These are phyloP conservation scores for Cyclura pinguis DNA, from an alignment of 2,797 vertebrate species.

Conservation along the genomic window DNA sequence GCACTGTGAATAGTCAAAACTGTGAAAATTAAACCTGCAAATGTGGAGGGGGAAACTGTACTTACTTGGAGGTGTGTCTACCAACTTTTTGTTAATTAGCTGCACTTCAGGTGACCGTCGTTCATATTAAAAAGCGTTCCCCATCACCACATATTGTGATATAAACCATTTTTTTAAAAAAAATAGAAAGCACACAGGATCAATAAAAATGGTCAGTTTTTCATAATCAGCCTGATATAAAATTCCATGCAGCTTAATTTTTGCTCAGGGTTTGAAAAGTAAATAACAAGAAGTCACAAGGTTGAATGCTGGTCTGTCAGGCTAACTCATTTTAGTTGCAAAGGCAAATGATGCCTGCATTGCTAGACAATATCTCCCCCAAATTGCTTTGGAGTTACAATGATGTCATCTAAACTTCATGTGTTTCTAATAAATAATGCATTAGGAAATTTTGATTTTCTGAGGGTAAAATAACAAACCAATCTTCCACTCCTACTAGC, in stretches of 20 bases:
- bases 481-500: slow-evolving; percentile 7
- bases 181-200: neutral
- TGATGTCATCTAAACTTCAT: slow-evolving; percentile 74
- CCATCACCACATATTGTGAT: neutral
- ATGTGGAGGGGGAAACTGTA: no score
- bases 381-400: slow-evolving; percentile 71
- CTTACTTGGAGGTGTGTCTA: neutral
- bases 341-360: slow-evolving; percentile 66
- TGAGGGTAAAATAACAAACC: slow-evolving; percentile 37
- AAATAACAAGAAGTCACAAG: slow-evolving; percentile 55
- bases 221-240: slow-evolving; percentile 70
- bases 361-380: slow-evolving; percentile 72
- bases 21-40: no score
- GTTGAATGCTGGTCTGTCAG: slow-evolving; percentile 63
- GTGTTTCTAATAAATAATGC: slow-evolving; percentile 73
- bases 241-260: slow-evolving; percentile 73
- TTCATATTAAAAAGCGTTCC: slow-evolving; percentile 7
- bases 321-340: slow-evolving; percentile 66
- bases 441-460: slow-evolving; percentile 66
- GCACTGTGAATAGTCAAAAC: no score
- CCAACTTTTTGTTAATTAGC: neutral
- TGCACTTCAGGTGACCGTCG: neutral
- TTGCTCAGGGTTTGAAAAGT: slow-evolving; percentile 70
- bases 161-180: neutral
- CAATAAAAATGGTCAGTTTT: slow-evolving; percentile 56